Conservation (phyloP, 2,888 invertebrate genomes). For the Nebria salina region DNA sequence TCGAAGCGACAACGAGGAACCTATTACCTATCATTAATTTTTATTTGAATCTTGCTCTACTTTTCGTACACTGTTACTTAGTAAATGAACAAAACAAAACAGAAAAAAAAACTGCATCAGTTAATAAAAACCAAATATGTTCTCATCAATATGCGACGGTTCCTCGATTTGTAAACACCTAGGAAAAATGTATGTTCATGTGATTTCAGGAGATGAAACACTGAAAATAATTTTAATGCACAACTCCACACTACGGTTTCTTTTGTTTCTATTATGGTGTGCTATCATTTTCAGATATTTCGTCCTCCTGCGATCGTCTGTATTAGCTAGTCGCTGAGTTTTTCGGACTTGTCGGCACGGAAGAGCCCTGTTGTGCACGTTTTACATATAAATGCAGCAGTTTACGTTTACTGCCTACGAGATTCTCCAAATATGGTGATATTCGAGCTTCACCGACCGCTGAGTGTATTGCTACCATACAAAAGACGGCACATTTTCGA, state of each 20-base stretch:
- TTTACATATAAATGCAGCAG: constrained; percentile 83
- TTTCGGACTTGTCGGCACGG: constrained; percentile 63
- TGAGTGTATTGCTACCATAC: constrained; percentile 94
- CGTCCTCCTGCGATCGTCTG: constrained; percentile 1
- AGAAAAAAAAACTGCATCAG: not conserved
- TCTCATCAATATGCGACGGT: not conserved
- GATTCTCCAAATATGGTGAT: constrained; percentile 79
- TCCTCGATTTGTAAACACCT: not conserved
- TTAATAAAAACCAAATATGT: not conserved
- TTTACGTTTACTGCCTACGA: constrained; percentile 91
- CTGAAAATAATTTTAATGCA: not conserved
- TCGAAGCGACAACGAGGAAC: not conserved
- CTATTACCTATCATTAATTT: not conserved
- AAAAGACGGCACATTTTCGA: constrained; percentile 95
- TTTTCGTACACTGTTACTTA: not conserved
- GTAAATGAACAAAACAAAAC: constrained; percentile 1
- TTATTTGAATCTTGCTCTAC: not conserved
- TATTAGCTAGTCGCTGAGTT: constrained; percentile 53
- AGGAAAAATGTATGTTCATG: constrained; percentile 12
- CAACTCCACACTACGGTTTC: not conserved
- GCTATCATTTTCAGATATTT: not conserved
- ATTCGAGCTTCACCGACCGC: constrained; percentile 88
- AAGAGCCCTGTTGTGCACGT: constrained; percentile 66
- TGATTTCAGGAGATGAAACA: constrained; percentile 1
- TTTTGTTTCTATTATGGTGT: constrained; percentile 3